These are phyloP conservation scores for Dasysyrphus tricinctus DNA, from an alignment of 2,888 invertebrate species.

Conservation along the genomic window DNA sequence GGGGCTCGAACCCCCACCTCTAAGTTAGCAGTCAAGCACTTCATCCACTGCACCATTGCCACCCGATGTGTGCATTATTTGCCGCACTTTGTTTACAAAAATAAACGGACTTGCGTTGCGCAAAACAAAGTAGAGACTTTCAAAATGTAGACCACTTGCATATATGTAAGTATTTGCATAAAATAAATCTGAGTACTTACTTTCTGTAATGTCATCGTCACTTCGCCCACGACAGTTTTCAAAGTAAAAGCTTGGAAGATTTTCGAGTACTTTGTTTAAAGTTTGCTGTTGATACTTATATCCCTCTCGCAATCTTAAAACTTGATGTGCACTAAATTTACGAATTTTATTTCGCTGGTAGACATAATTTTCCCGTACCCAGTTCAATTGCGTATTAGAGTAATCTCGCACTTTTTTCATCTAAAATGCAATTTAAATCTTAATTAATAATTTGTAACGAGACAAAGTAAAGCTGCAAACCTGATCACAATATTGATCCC, in stretches of 20 bases:
- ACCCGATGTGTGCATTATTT: no score
- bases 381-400: constrained; percentile 94
- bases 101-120: no score
- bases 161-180: not conserved
- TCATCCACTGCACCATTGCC: no score
- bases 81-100: no score
- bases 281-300: constrained; percentile 98
- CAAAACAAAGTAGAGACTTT: no score
- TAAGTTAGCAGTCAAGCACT: no score
- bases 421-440: constrained; percentile 84
- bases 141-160: no score
- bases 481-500: constrained; percentile 97
- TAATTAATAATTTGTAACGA: not conserved
- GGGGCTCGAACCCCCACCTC: no score
- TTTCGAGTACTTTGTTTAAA: constrained; percentile 96
- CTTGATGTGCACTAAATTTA: constrained; percentile 97
- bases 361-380: constrained; percentile 97
- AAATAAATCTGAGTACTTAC: constrained; percentile 76
- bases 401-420: constrained; percentile 96
- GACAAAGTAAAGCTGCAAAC: constrained; percentile 83
- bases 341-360: constrained; percentile 97
- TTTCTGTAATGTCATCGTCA: constrained; percentile 84
- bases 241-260: constrained; percentile 94
- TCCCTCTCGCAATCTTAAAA: constrained; percentile 93
- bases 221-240: constrained; percentile 96